A percentile compares a stretch with the other conserved stretches of the same genome.
These are phyloP conservation scores for Ctenopoma multispine DNA, from an alignment of 2,797 vertebrate genomes.

Conservation along the genomic window DNA sequence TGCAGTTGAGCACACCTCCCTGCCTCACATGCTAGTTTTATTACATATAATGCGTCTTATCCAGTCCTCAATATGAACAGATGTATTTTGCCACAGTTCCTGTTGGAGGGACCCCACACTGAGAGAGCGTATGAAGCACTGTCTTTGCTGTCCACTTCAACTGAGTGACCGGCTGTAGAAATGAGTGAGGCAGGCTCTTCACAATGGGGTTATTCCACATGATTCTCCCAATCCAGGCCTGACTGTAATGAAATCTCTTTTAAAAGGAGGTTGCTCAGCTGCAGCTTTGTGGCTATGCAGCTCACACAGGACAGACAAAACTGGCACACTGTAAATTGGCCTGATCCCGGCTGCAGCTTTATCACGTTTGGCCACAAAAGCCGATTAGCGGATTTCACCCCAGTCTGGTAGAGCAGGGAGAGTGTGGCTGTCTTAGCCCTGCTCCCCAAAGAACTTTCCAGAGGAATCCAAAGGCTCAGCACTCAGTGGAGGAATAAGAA, in stretches of 20 bases:
- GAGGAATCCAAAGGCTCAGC: constrained; percentile 61
- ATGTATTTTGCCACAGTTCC: constrained; percentile 64
- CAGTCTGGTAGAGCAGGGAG: constrained; percentile 64
- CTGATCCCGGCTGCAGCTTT: constrained; percentile 75
- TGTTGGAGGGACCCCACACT: constrained; percentile 76
- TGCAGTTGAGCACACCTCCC: too few species aligned
- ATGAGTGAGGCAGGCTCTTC: constrained; percentile 59
- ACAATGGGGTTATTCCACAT: constrained; percentile 67
- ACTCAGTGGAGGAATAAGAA: constrained; percentile 52
- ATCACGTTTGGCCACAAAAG: constrained; percentile 83
- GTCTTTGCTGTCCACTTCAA: constrained; percentile 63
- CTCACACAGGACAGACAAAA: constrained; percentile 63
- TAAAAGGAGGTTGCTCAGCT: constrained; percentile 67
- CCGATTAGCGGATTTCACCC: constrained; percentile 83
- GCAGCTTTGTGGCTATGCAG: constrained; percentile 60
- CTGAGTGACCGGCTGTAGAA: constrained; percentile 74
- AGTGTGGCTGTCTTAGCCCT: constrained; percentile 70
- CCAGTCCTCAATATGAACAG: constrained; percentile 53
- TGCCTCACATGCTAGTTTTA: too few species aligned
- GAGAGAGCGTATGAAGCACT: constrained; percentile 54
- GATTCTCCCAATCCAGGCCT: constrained; percentile 63
- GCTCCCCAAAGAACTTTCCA: constrained; percentile 63
- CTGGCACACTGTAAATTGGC: constrained; percentile 73
- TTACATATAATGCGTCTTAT: constrained; percentile 22
- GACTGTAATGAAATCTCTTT: constrained; percentile 68